phyloP scores from a whole-genome alignment of 2,888 invertebrate genomes.

The Microctonus hyperodae region DNA sequence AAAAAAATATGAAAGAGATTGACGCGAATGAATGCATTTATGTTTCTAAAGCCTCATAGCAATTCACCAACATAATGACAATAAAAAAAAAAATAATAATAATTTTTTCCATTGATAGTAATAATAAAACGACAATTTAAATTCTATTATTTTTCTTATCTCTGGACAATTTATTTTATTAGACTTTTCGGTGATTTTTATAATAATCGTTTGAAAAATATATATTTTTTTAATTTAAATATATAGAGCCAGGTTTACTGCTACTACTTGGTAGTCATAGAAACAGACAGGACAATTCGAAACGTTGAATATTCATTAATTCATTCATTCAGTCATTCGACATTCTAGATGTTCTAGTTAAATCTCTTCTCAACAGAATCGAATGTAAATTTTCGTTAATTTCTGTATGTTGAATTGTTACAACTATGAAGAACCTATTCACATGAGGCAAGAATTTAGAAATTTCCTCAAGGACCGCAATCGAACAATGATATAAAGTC shows the following conservation, averaged over 20 bases:
- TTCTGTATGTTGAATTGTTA: no score
- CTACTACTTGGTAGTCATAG: not conserved
- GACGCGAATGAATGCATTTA: not conserved
- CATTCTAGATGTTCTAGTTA: not conserved
- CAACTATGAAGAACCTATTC: no score
- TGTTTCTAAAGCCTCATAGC: not conserved
- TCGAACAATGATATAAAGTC: not conserved
- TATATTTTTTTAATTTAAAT: no score
- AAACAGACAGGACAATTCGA: not conserved
- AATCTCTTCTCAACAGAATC: not conserved
- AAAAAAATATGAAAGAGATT: slow-evolving; percentile 1
- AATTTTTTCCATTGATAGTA: not conserved
- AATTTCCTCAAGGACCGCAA: not conserved
- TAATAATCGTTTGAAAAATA: not conserved
- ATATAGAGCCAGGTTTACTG: no score
- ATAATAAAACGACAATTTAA: not conserved
- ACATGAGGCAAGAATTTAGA: not conserved
- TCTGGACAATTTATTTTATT: not conserved
- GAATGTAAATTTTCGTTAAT: slow-evolving; percentile 6
- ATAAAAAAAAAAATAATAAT: not conserved
- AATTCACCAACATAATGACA: not conserved
- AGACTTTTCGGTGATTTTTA: not conserved
- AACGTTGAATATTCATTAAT: slow-evolving; percentile 12
- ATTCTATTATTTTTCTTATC: not conserved
- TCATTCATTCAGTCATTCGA: not conserved